A percentile compares a stretch with the other conserved stretches of the same genome.
Conservation (phyloP, 2,113 vertebrate species). For the Phycodurus eques region DNA sequence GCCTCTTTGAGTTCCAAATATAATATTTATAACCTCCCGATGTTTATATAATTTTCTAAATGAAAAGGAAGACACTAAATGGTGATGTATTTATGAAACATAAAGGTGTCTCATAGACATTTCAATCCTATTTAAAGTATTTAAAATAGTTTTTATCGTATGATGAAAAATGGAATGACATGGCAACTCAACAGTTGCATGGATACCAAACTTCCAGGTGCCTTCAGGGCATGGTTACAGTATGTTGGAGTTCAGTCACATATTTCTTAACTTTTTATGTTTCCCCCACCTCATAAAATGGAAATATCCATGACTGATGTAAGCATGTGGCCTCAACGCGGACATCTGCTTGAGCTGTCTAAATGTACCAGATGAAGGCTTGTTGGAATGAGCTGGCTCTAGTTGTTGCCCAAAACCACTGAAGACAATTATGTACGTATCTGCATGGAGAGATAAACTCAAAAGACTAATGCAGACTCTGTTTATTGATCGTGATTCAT, state of each 20-base stretch:
- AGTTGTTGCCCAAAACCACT: not conserved
- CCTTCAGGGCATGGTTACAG: slow-evolving; percentile 57
- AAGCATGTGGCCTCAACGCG: slow-evolving; percentile 21
- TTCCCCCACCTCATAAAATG: slow-evolving; percentile 17
- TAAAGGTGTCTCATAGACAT: slow-evolving; percentile 57
- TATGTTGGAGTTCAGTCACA: slow-evolving; percentile 45
- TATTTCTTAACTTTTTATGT: slow-evolving; percentile 36
- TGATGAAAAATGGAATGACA: slow-evolving; percentile 53
- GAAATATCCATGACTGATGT: slow-evolving; percentile 38
- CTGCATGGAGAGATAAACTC: not conserved
- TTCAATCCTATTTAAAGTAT: slow-evolving; percentile 66
- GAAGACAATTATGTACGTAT: not conserved
- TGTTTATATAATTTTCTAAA: slow-evolving; percentile 68
- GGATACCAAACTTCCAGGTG: slow-evolving; percentile 59
- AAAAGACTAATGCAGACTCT: not conserved
- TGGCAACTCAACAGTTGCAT: slow-evolving; percentile 51
- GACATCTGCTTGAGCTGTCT: slow-evolving; percentile 20
- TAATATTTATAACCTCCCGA: slow-evolving; percentile 65
- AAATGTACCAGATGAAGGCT: too few species aligned
- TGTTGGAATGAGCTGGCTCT: slow-evolving; percentile 4
- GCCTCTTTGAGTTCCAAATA: slow-evolving; percentile 63
- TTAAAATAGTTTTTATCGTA: slow-evolving; percentile 67
- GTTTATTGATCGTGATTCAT: not conserved
- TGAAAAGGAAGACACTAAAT: slow-evolving; percentile 64
- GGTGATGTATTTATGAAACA: slow-evolving; percentile 67